phyloP scores from a whole-genome alignment of 2,113 vertebrate genomes.

The Anolis sagrei region DNA sequence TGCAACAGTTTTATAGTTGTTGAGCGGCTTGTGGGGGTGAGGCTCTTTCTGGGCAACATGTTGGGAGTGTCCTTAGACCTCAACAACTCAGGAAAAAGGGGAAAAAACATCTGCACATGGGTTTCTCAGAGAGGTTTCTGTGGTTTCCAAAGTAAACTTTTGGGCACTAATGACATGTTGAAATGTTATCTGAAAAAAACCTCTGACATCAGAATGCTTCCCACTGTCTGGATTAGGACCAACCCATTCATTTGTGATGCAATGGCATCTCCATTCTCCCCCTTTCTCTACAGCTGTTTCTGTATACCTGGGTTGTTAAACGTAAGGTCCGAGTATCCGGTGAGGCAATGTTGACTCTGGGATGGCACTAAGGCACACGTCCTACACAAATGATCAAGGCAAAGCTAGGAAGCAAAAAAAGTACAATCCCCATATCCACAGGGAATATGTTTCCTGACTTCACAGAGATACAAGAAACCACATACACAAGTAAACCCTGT shows the following conservation, averaged over 20 bases:
- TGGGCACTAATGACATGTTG: conserved; percentile 75
- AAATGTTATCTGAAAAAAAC: conserved; percentile 74
- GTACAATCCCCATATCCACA: too few species aligned
- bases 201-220: conserved; percentile 75
- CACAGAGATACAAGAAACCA: too few species aligned
- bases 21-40: conserved; percentile 73
- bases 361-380: background rate
- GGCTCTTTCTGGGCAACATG: conserved; percentile 74
- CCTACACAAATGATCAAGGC: background rate
- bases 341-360: background rate
- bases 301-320: too few species aligned
- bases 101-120: conserved; percentile 36
- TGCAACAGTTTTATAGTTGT: conserved; percentile 75
- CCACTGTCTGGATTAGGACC: conserved; percentile 42
- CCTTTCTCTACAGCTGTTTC: background rate
- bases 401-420: background rate
- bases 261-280: background rate
- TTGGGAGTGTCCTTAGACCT: conserved; percentile 71
- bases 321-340: background rate
- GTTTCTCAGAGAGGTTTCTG: conserved; percentile 65
- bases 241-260: background rate
- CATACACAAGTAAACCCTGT: too few species aligned
- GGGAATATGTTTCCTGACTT: too few species aligned
- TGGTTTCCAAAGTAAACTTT: conserved; percentile 75
- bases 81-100: conserved; percentile 54